Conservation (phyloP, 2,888 invertebrate genomes). For the Lithosia quadra region DNA sequence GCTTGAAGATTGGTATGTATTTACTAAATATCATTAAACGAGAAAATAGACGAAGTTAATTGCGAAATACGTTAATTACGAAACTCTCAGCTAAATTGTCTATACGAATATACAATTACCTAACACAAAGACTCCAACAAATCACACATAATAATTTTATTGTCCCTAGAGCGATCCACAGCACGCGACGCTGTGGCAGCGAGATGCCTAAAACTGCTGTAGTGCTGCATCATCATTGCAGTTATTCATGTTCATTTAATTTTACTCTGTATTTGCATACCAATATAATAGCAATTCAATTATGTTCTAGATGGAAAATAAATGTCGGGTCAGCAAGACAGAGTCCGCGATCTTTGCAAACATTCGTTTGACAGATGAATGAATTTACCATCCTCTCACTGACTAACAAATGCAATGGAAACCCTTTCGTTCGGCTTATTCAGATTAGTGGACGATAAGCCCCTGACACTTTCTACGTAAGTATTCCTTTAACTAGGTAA, state of each 20-base stretch:
- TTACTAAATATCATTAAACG: not conserved
- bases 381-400: not conserved
- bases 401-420: slow-evolving; percentile 19
- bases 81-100: not conserved
- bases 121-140: not conserved
- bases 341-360: not conserved
- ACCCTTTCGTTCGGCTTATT: slow-evolving; percentile 21
- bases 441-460: slow-evolving; percentile 18
- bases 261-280: not conserved
- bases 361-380: not conserved
- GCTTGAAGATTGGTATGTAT: not conserved
- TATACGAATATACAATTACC: not conserved
- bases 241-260: not conserved
- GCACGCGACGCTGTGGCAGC: not conserved
- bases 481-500: slow-evolving; percentile 21
- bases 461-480: slow-evolving; percentile 17
- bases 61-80: not conserved
- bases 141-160: not conserved
- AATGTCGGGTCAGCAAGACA: not conserved
- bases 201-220: not conserved
- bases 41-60: not conserved
- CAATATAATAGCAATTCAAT: not conserved
- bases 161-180: not conserved
- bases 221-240: not conserved
- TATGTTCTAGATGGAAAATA: not conserved